Conservation (phyloP, 37 sponge, comb jelly and placozoan species). For the Hormiphora californensis region DNA sequence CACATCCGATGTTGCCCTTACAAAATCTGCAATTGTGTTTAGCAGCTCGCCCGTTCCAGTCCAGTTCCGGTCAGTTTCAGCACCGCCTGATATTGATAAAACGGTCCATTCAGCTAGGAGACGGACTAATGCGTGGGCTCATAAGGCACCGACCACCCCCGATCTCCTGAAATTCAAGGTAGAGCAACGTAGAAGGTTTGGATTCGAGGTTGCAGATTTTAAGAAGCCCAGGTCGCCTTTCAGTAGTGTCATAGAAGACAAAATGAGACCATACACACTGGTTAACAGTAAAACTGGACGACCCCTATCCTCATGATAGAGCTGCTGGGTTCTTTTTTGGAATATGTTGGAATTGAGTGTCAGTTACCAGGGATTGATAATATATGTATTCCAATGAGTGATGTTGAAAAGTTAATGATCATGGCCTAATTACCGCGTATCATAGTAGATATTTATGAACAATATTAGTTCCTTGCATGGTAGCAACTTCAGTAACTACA, state of each 20-base stretch:
- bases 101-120: neutral
- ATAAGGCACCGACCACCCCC: neutral
- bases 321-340: too few species aligned
- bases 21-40: conserved; percentile 36
- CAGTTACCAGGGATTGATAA: too few species aligned
- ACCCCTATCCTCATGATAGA: neutral
- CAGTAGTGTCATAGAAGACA: conserved; percentile 1
- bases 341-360: too few species aligned
- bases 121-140: conserved; percentile 43
- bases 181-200: neutral
- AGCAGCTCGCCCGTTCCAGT: neutral
- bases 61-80: conserved; percentile 4
- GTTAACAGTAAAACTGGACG: neutral
- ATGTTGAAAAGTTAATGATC: too few species aligned
- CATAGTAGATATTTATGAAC: too few species aligned
- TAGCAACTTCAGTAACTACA: too few species aligned
- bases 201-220: conserved; percentile 42
- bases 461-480: too few species aligned
- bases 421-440: too few species aligned
- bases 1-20: conserved; percentile 4
- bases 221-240: conserved; percentile 45
- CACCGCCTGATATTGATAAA: conserved; percentile 19
- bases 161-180: conserved; percentile 17
- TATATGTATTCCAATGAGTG: too few species aligned
- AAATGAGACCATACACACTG: conserved; percentile 15